A percentile compares a stretch with the other conserved stretches of the same genome.
These are phyloP conservation scores for Andrena trimmerana DNA, from an alignment of 2,888 invertebrate genomes.

Conservation along the genomic window DNA sequence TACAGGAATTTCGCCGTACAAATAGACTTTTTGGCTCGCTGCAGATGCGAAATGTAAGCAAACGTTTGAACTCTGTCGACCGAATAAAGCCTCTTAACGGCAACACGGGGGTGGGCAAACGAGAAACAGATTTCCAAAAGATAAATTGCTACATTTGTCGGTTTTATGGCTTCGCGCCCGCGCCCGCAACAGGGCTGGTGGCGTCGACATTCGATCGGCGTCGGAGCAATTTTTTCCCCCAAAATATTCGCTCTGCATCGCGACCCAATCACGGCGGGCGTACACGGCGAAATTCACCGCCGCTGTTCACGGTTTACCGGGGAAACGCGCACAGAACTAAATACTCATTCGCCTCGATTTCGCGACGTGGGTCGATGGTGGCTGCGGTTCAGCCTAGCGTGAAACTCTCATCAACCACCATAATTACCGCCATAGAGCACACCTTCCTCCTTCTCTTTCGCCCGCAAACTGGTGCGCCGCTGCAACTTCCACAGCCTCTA, in stretches of 20 bases:
- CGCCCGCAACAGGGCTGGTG: constrained; percentile 20
- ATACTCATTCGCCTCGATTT: constrained; percentile 75
- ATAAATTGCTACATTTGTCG: constrained; percentile 35
- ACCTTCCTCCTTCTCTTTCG: constrained; percentile 44
- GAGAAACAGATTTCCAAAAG: constrained; percentile 29
- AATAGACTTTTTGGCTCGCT: constrained; percentile 1
- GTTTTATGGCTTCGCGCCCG: constrained; percentile 31
- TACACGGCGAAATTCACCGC: background rate
- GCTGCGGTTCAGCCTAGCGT: constrained; percentile 77
- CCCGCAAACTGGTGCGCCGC: constrained; percentile 29
- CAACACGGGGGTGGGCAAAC: constrained; percentile 7
- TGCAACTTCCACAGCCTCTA: constrained; percentile 15
- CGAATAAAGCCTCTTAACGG: constrained; percentile 29
- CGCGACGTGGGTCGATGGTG: constrained; percentile 71
- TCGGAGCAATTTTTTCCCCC: background rate
- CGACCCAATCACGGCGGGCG: background rate
- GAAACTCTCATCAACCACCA: constrained; percentile 81
- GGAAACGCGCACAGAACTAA: constrained; percentile 72
- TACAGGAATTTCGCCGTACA: background rate
- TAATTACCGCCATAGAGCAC: constrained; percentile 74
- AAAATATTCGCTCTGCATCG: constrained; percentile 5
- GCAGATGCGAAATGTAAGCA: constrained; percentile 1
- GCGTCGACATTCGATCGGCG: constrained; percentile 31
- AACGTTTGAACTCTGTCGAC: constrained; percentile 24
- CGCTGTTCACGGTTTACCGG: constrained; percentile 66